A percentile compares a stretch with the other conserved stretches of the same genome.
Evolutionary conservation across 1,140 invertebrate species (phyloP).

Genomic region (Apolygus lucorum): DNA sequence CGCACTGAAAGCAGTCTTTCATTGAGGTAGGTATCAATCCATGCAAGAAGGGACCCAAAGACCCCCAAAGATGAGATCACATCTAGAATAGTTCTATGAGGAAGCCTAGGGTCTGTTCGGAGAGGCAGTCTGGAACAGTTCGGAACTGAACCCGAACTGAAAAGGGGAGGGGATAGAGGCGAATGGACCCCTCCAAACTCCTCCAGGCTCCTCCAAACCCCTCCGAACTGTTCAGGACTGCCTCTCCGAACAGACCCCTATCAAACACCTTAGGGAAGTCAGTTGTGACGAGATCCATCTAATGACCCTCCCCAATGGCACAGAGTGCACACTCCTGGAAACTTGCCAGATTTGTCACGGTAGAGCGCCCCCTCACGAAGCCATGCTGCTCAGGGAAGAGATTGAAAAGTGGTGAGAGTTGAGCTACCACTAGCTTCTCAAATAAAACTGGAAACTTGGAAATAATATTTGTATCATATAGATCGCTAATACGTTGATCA

Average conservation of each 20-base stretch:
- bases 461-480: not conserved
- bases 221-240: too few relatives aligned
- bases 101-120: too few relatives aligned
- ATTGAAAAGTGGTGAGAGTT: not conserved
- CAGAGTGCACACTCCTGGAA: not conserved
- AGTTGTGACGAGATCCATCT: not conserved
- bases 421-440: not conserved
- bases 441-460: not conserved
- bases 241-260: too few relatives aligned
- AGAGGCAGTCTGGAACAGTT: too few relatives aligned
- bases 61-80: not conserved
- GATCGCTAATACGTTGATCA: not conserved
- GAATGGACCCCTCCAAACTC: too few relatives aligned
- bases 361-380: not conserved
- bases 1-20: not conserved
- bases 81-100: not conserved
- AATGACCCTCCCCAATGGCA: too few relatives aligned
- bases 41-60: not conserved
- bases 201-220: too few relatives aligned
- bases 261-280: not conserved
- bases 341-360: not conserved
- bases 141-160: too few relatives aligned
- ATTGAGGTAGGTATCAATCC: not conserved
- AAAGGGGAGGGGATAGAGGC: too few relatives aligned
- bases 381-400: not conserved